Evolutionary conservation across 2,113 vertebrate genomes (phyloP), one percentile per base, ranked within the genome.

Genomic region (Chlorodrepanis virens): DNA sequence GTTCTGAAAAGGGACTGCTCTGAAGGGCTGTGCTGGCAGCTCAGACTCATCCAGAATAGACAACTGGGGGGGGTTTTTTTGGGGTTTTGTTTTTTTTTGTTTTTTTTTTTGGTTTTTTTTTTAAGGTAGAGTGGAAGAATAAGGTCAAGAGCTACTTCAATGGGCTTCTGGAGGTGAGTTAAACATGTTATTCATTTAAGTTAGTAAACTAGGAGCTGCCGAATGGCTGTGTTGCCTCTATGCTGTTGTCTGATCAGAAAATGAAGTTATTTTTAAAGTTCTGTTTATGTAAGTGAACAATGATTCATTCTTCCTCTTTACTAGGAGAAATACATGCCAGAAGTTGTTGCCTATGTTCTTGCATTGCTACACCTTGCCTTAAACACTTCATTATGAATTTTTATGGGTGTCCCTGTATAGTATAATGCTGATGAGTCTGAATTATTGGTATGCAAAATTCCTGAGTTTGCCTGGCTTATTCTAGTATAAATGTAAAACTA

Each of bases 121-220:
- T 45, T 16, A 64, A 94, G 65, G 64, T 74, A 11, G 20, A 60
- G 4, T 69, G 14, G 2, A 9, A 87, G 21, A 85, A 54, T 67
- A 93, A 77, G 28, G 18, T 74, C 20, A 47, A n/a, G 42, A 31
- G 31, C 47, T 42, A 47, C 35, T 83, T 83, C 35, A 57, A 5
- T 87, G 63, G 63, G 14, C 19, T 68, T 90, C n/a, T 95, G 54
- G 90, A 91, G 91, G 96, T 97, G 60, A 92, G 96, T 85, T 83
- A 21, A 75, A 60, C 49, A 9, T 33, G 5, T 10, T 81, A 28
- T 8, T 74, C 1, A 31, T 42, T 64, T 53, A 25, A 44, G 28
- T 59, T 67, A 67, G 15, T 50, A 52, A 80, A 12, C 8, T 27
- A 22, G 33, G 33, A 59, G 20, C 29, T 82, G 9, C 40, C 12